Evolutionary conservation across 2,113 vertebrate species (phyloP).

Genomic region (Dunckerocampus dactyliophorus): DNA sequence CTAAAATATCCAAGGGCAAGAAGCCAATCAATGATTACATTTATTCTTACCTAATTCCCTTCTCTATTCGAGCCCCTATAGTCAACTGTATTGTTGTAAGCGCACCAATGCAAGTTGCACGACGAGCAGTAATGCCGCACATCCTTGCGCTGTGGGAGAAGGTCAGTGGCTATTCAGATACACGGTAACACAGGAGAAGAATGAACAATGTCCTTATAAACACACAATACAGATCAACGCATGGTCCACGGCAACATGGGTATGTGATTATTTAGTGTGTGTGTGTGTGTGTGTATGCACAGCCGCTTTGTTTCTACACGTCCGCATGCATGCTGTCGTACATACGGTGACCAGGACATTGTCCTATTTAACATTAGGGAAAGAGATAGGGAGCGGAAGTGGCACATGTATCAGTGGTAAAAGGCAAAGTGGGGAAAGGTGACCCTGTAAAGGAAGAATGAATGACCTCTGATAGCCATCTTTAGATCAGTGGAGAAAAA

Average conservation of each 20-base stretch:
- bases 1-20: constrained; percentile 18
- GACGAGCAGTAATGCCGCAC: constrained; percentile 53
- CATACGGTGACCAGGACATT: constrained; percentile 44
- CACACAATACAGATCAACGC: constrained; percentile 13
- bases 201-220: constrained; percentile 52
- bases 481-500: constrained; percentile 74
- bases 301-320: constrained; percentile 45
- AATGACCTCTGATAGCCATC: constrained; percentile 90
- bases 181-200: constrained; percentile 45
- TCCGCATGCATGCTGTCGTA: constrained; percentile 34
- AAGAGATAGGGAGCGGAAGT: constrained; percentile 62
- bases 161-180: constrained; percentile 59
- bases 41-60: constrained; percentile 9
- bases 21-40: background rate
- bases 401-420: constrained; percentile 62
- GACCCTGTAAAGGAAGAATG: constrained; percentile 80
- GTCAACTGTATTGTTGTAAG: constrained; percentile 31
- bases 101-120: constrained; percentile 58
- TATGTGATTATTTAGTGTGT: constrained; percentile 14
- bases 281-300: constrained; percentile 14
- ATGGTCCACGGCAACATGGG: constrained; percentile 15
- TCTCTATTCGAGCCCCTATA: constrained; percentile 10
- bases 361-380: constrained; percentile 57
- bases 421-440: constrained; percentile 78
- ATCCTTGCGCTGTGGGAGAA: constrained; percentile 52